A percentile compares a stretch with the other conserved stretches of the same genome.
Evolutionary conservation across 2,113 vertebrate species (phyloP).

Genomic region (Terrapene triunguis): DNA sequence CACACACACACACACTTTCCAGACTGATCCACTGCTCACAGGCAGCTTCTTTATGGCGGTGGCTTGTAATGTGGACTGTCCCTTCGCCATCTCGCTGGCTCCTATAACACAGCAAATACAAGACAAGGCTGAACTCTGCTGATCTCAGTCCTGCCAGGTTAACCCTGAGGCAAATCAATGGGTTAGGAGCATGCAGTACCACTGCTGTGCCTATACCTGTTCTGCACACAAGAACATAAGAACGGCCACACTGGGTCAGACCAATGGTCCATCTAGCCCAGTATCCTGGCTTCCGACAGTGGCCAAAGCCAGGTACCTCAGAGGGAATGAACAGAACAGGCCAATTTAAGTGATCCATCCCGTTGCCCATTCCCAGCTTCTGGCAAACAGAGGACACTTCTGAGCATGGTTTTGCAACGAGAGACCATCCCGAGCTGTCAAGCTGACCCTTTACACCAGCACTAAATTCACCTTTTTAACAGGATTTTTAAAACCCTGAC

Average conservation of each 20-base stretch:
- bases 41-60: background rate
- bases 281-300: too few species aligned
- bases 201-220: background rate
- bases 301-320: too few species aligned
- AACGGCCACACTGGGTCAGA: too few species aligned
- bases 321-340: too few species aligned
- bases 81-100: background rate
- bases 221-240: background rate
- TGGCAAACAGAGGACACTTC: too few species aligned
- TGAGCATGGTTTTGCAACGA: background rate
- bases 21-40: background rate
- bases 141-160: background rate
- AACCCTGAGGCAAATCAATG: background rate
- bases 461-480: background rate
- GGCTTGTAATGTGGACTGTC: background rate
- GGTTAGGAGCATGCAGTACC: background rate
- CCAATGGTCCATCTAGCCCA: too few species aligned
- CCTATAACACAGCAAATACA: background rate
- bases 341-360: too few species aligned
- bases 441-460: fast-evolving
- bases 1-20: background rate
- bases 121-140: background rate
- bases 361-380: too few species aligned
- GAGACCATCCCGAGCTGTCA: background rate
- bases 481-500: background rate